Conservation (phyloP, 2,888 invertebrate genomes). For the Amblyjoppa proteus region DNA sequence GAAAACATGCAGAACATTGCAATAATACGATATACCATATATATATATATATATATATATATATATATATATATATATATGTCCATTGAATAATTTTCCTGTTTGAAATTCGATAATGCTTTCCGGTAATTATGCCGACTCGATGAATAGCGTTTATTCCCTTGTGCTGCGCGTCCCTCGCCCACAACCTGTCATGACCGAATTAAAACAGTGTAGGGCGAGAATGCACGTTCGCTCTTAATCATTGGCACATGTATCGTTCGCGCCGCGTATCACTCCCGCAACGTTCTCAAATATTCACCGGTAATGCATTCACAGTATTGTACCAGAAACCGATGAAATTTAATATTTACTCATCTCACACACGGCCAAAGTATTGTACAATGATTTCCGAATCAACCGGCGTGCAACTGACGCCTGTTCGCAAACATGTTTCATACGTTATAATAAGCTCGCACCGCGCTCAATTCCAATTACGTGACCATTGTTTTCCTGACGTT, state of each 20-base stretch:
- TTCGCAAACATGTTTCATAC: slow-evolving; percentile 61
- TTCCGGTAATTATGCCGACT: slow-evolving; percentile 74
- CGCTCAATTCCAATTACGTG: slow-evolving; percentile 41
- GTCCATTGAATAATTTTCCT: slow-evolving; percentile 41
- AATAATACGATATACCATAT: neutral
- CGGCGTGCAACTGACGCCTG: slow-evolving; percentile 54
- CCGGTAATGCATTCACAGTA: slow-evolving; percentile 55
- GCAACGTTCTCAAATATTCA: slow-evolving; percentile 49
- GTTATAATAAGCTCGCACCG: slow-evolving; percentile 28
- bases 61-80: neutral
- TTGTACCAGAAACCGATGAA: slow-evolving; percentile 52
- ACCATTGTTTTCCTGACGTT: slow-evolving; percentile 37
- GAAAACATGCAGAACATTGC: neutral
- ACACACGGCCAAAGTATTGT: slow-evolving; percentile 32
- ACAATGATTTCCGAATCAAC: slow-evolving; percentile 61
- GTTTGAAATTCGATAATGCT: slow-evolving; percentile 76
- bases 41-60: neutral
- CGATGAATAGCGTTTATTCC: slow-evolving; percentile 72
- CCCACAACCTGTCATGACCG: slow-evolving; percentile 72
- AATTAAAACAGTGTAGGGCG: slow-evolving; percentile 74
- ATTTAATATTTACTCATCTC: slow-evolving; percentile 63
- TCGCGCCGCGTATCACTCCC: slow-evolving; percentile 1
- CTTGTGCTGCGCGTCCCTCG: slow-evolving; percentile 39
- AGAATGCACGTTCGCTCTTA: slow-evolving; percentile 67
- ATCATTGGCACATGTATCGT: slow-evolving; percentile 69